These are phyloP conservation scores for Ceratitis capitata DNA, from an alignment of 1,140 invertebrate genomes.

Conservation along the genomic window DNA sequence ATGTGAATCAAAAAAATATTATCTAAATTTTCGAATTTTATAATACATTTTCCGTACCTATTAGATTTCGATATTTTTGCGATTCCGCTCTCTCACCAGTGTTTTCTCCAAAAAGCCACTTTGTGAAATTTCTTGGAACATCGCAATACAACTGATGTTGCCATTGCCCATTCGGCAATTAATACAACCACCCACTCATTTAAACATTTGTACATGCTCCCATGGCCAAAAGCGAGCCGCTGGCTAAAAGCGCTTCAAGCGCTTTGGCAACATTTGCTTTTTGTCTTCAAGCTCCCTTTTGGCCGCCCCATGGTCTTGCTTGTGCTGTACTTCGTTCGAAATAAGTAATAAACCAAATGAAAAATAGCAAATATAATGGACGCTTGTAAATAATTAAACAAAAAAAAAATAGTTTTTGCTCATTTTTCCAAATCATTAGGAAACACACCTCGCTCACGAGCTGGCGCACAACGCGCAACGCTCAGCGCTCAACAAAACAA, in stretches of 20 bases:
- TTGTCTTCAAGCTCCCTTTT: too few species aligned
- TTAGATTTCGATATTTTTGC: not conserved
- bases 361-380: not conserved
- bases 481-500: not conserved
- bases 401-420: too few species aligned
- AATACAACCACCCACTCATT: conserved; percentile 8
- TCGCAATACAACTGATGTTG: not conserved
- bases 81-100: not conserved
- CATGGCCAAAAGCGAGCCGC: not conserved
- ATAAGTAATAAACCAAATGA: not conserved
- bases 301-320: too few species aligned
- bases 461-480: too few species aligned
- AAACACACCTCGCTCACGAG: not conserved
- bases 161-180: not conserved
- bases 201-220: not conserved
- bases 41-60: not conserved
- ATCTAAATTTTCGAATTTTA: not conserved
- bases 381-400: not conserved
- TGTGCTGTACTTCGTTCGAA: not conserved
- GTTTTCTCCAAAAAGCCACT: not conserved
- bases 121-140: not conserved
- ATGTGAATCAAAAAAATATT: not conserved
- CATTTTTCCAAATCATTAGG: too few species aligned
- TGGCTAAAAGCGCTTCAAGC: not conserved
- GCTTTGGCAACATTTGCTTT: not conserved